phyloP scores from a whole-genome alignment of 1,140 invertebrate species.

The Drosophila navojoa region DNA sequence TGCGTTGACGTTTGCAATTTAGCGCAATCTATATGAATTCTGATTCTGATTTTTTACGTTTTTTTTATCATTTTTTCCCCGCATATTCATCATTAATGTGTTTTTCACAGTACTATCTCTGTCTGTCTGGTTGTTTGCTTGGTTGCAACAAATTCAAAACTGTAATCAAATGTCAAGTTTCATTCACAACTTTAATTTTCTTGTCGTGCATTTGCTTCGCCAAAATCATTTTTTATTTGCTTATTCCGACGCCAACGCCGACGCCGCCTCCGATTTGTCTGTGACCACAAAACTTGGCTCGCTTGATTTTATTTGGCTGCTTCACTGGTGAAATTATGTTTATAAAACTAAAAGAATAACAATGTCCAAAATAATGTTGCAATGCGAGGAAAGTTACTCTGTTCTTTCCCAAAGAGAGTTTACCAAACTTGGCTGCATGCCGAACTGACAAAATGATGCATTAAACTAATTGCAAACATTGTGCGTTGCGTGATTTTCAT shows the following conservation, averaged over 20 bases:
- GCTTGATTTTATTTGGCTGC: conserved; percentile 27
- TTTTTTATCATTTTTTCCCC: neutral
- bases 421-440: conserved; percentile 62
- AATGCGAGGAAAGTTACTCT: neutral
- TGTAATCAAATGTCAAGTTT: conserved; percentile 69
- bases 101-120: neutral
- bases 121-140: conserved; percentile 19
- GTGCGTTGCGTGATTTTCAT: conserved; percentile 17
- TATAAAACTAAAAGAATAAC: conserved; percentile 17
- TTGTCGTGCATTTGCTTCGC: conserved; percentile 14
- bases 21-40: conserved; percentile 44
- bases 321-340: conserved; percentile 38
- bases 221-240: neutral
- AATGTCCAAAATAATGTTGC: conserved; percentile 28
- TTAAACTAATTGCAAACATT: conserved; percentile 69
- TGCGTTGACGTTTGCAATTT: conserved; percentile 50
- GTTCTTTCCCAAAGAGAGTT: conserved; percentile 45
- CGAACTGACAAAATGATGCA: conserved; percentile 69
- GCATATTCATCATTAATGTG: conserved; percentile 18
- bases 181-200: conserved; percentile 64
- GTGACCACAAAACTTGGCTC: conserved; percentile 50
- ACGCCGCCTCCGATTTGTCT: conserved; percentile 64
- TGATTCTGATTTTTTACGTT: conserved; percentile 4
- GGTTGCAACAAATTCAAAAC: conserved; percentile 51
- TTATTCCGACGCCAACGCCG: conserved; percentile 20